Evolutionary conservation across 2,888 invertebrate genomes (phyloP), one percentile per base, ranked within the genome.

Genomic region (Mesorhabditis sp.): DNA sequence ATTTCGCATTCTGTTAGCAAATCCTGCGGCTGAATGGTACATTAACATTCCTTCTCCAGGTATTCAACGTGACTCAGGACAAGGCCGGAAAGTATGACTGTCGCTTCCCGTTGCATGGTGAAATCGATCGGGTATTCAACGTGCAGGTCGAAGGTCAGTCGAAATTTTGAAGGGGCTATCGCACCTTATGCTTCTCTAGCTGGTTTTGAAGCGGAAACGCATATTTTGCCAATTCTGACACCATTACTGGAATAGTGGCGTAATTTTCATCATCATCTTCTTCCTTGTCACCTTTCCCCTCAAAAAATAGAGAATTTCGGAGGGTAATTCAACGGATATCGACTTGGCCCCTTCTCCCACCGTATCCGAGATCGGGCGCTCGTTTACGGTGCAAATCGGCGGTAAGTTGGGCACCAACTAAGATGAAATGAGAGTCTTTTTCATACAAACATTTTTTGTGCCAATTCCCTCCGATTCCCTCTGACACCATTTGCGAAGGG

Each of bases 81-180:
- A 96, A 98, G 87, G 91, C 91, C 85, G 97, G 96, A 72, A 89
- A 90, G 5, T 98, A 98, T 87, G 93, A 93, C 5, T 98, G 98
- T 87, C 93, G 85, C 69, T 86, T 83, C 70, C 74, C 79, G 41
- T 73, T 71, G 5, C 77, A 81, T 68, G 86, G 86, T 4, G 83
- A 87, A 45, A 82, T 86, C 58, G 84, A 86, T 71, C 80, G 86
- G 68, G 84, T 85, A 0, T 86, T 88, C 76, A 81, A 80, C 67
- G 83, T 88, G 50, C 76, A 80, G 44, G 86, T 88, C 4, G 86
- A 87, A 78, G 84, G 88, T 88, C 73, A 77, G 86, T 63, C 62
- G 10, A 10, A 64, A n/a, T 64, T 64, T 62, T 28, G 5, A 15
- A 62, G 41, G 0, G 5, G 62, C 7, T 62, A 5, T 5, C 28